A percentile compares a stretch with the other conserved stretches of the same genome.
Evolutionary conservation across 1,140 invertebrate species (phyloP).

Genomic region (Zaprionus ornatus): DNA sequence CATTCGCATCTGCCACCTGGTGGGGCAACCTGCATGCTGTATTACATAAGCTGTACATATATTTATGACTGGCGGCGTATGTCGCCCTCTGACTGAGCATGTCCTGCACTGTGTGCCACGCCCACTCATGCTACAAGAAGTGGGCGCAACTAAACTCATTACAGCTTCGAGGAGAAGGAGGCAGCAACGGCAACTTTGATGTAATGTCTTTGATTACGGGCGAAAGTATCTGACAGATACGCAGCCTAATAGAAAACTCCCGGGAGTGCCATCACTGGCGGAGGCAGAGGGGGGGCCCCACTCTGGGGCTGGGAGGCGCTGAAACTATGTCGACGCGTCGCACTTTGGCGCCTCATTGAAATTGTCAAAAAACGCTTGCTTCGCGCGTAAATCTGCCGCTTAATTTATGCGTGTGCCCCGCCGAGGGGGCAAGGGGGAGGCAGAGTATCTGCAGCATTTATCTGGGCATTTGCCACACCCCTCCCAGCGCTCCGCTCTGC

Average conservation of each 20-base stretch:
- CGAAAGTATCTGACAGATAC: conserved; percentile 50
- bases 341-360: conserved; percentile 55
- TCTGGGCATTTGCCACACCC: conserved; percentile 53
- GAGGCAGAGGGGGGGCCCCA: neutral
- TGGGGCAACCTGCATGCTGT: neutral
- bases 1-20: neutral
- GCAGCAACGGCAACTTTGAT: conserved; percentile 29
- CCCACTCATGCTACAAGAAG: conserved; percentile 64
- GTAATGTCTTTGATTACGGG: conserved; percentile 37
- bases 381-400: conserved; percentile 49
- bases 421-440: neutral
- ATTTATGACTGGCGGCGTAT: conserved; percentile 27
- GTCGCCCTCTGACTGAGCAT: conserved; percentile 4
- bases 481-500: neutral
- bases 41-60: conserved; percentile 35
- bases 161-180: conserved; percentile 35
- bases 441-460: conserved; percentile 60
- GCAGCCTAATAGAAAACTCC: conserved; percentile 28
- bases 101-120: conserved; percentile 57
- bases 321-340: conserved; percentile 51
- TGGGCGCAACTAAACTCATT: conserved; percentile 65
- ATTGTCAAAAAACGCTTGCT: conserved; percentile 64
- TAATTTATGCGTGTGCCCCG: conserved; percentile 57
- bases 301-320: neutral
- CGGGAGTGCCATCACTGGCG: neutral